These are phyloP conservation scores for Syngnathus rostellatus DNA, from an alignment of 2,797 vertebrate genomes.

Conservation along the genomic window DNA sequence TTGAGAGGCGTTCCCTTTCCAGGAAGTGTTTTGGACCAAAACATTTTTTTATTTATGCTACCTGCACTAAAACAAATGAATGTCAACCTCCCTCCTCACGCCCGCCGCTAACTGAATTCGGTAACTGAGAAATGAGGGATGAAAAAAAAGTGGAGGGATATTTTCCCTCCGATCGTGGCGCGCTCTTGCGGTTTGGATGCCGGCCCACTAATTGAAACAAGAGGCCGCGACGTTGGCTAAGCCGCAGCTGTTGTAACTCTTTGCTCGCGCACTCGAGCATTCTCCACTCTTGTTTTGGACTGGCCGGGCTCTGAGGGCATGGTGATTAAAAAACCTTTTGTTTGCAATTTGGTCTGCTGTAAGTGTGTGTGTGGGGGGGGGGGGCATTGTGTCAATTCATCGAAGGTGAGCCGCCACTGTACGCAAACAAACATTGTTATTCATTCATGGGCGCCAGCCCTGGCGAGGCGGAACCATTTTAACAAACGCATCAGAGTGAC, in stretches of 20 bases:
- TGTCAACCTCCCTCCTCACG: no score
- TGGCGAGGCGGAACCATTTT: constrained; percentile 41
- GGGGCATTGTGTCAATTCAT: constrained; percentile 24
- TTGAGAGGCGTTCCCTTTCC: constrained; percentile 32
- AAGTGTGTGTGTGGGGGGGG: neutral
- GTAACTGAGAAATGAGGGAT: constrained; percentile 1
- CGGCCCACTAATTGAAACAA: constrained; percentile 45
- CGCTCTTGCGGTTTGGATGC: constrained; percentile 13
- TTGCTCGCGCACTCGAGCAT: constrained; percentile 25
- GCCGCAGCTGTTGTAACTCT: constrained; percentile 35
- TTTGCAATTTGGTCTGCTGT: neutral
- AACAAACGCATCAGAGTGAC: constrained; percentile 26
- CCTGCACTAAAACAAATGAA: neutral
- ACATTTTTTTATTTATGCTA: neutral
- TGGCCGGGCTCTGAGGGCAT: neutral
- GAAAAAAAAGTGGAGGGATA: constrained; percentile 13
- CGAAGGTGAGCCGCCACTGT: constrained; percentile 26
- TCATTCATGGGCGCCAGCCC: constrained; percentile 47
- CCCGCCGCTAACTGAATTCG: neutral
- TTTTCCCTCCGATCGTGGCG: constrained; percentile 22
- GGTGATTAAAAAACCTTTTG: constrained; percentile 6
- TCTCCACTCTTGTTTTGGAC: constrained; percentile 7
- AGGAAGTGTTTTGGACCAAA: neutral
- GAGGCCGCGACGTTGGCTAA: constrained; percentile 29
- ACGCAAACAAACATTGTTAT: constrained; percentile 50